Evolutionary conservation across 1,140 invertebrate genomes (phyloP).

Genomic region (Lithobius niger): DNA sequence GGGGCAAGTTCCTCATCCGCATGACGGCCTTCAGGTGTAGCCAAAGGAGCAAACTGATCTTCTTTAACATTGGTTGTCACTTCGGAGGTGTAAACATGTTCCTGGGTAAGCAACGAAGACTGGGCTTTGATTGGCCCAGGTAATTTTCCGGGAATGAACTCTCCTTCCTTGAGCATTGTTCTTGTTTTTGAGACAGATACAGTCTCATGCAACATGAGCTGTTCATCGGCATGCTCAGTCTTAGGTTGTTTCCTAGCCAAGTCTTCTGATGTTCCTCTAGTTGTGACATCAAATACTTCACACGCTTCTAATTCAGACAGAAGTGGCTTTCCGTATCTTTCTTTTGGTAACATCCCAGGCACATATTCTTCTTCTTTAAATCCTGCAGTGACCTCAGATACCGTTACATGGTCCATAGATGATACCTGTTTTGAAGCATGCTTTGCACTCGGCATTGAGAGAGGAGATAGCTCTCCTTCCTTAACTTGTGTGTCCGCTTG

Average conservation of each 20-base stretch:
- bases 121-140: neutral
- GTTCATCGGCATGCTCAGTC: constrained; percentile 3
- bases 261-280: neutral
- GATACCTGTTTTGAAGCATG: neutral
- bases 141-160: constrained; percentile 6
- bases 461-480: neutral
- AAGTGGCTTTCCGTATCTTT: neutral
- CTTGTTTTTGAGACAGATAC: constrained; percentile 13
- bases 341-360: neutral
- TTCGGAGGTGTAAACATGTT: constrained; percentile 7
- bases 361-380: constrained; percentile 1
- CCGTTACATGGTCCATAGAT: neutral
- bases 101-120: constrained; percentile 5
- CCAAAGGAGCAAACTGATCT: constrained; percentile 10
- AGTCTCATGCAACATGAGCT: constrained; percentile 11
- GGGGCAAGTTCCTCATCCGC: constrained; percentile 14
- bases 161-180: constrained; percentile 9
- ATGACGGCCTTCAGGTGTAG: constrained; percentile 9
- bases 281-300: neutral
- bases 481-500: neutral
- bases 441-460: neutral
- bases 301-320: neutral
- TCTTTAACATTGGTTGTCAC: neutral
- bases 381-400: neutral
- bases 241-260: neutral